These are phyloP conservation scores for Agapornis canus DNA, from an alignment of 2,797 vertebrate species.

Conservation along the genomic window DNA sequence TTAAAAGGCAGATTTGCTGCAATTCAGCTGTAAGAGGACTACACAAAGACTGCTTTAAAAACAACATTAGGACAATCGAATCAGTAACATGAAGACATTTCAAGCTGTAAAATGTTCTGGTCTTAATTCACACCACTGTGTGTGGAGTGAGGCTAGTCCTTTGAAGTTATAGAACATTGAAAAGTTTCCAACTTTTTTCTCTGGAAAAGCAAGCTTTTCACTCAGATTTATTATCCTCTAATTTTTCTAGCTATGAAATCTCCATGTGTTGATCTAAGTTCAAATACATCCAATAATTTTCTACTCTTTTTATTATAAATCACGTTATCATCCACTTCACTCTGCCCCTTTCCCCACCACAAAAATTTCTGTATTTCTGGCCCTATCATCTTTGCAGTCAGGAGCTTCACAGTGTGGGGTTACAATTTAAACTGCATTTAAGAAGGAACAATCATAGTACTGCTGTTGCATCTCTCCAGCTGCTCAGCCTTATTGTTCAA, in stretches of 20 bases:
- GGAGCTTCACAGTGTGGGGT: not conserved
- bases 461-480: not conserved
- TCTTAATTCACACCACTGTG: not conserved
- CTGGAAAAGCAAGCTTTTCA: not conserved
- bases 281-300: not conserved
- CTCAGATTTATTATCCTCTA: not conserved
- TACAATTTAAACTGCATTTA: not conserved
- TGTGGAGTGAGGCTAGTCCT: not conserved
- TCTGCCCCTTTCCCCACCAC: fast-evolving
- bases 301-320: not conserved
- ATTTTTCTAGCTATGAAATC: not conserved
- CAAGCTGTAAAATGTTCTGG: not conserved
- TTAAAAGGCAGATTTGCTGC: not conserved
- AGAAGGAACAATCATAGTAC: not conserved
- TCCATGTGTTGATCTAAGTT: not conserved
- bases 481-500: not conserved
- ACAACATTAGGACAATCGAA: not conserved
- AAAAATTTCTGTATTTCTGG: not conserved
- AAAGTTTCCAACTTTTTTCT: not conserved
- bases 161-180: not conserved
- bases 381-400: not conserved
- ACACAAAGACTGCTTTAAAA: not conserved
- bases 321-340: not conserved
- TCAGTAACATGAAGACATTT: not conserved
- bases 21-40: not conserved